Evolutionary conservation across 37 sponge, comb jelly and placozoan genomes (phyloP).

Genomic region (Halichondria panicea): DNA sequence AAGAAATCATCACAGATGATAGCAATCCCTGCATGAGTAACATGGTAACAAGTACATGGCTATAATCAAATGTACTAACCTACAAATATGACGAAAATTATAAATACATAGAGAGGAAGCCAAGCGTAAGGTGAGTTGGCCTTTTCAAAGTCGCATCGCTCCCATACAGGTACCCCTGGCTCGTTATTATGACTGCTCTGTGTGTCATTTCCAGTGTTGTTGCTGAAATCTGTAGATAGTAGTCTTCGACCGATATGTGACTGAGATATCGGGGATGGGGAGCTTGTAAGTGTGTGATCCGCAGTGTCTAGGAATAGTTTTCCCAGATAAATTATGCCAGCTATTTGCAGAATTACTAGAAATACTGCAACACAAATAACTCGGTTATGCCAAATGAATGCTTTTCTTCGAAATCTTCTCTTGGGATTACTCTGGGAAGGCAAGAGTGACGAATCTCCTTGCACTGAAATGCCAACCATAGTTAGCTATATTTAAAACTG

Average conservation of each 20-base stretch:
- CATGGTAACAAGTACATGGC: background rate
- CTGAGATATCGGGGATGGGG: background rate
- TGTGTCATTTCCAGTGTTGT: too few relatives aligned
- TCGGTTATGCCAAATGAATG: too few relatives aligned
- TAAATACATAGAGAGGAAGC: conserved; percentile 39
- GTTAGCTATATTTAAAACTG: too few relatives aligned
- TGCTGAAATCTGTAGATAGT: too few relatives aligned
- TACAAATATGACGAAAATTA: conserved; percentile 53
- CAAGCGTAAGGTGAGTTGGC: conserved; percentile 29
- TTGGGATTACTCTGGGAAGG: too few relatives aligned
- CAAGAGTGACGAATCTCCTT: too few relatives aligned
- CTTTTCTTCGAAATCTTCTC: too few relatives aligned
- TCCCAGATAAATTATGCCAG: too few relatives aligned
- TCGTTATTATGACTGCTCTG: too few relatives aligned
- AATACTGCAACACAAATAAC: background rate
- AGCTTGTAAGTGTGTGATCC: background rate
- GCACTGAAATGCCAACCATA: too few relatives aligned
- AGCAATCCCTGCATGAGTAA: conserved; percentile 54
- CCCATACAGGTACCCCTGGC: conserved; percentile 46
- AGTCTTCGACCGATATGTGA: background rate
- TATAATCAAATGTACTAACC: conserved; percentile 20
- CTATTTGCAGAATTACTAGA: background rate
- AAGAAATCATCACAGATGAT: conserved; percentile 94
- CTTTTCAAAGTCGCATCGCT: conserved; percentile 57
- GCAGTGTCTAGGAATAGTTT: background rate